phyloP scores from a whole-genome alignment of 2,113 vertebrate genomes.

The Polypterus bichir region DNA sequence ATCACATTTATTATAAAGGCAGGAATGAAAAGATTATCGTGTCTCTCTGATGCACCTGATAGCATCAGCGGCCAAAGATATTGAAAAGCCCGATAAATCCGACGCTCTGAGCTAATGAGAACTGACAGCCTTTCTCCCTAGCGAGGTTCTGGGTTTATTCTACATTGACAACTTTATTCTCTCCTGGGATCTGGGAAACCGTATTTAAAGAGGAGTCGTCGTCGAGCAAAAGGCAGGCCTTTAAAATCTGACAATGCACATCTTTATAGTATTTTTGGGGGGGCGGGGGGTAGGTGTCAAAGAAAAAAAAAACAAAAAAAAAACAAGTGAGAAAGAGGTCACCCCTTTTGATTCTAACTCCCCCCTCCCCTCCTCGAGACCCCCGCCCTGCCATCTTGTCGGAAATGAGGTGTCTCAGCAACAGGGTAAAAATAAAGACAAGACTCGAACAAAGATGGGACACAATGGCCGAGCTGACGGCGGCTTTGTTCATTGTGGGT shows the following conservation, averaged over 20 bases:
- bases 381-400: no score
- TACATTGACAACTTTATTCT: conserved; percentile 1
- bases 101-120: conserved; percentile 15
- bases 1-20: conserved; percentile 4
- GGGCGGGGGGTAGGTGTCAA: background rate
- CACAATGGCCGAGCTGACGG: conserved; percentile 8
- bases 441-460: background rate
- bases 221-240: no score
- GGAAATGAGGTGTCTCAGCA: background rate
- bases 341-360: background rate
- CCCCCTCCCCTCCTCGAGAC: no score
- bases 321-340: background rate
- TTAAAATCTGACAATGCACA: background rate
- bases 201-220: background rate
- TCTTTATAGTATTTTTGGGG: no score
- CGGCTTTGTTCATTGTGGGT: background rate
- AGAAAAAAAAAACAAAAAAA: conserved; percentile 2
- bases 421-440: conserved; percentile 3
- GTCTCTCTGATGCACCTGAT: conserved; percentile 3
- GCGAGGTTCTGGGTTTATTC: conserved; percentile 16
- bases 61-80: background rate
- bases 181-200: conserved; percentile 7
- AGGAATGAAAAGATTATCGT: conserved; percentile 5
- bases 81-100: conserved; percentile 10
- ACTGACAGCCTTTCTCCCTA: conserved; percentile 20